Evolutionary conservation across 2,113 vertebrate genomes (phyloP).

Genomic region (Nothocercus julius): DNA sequence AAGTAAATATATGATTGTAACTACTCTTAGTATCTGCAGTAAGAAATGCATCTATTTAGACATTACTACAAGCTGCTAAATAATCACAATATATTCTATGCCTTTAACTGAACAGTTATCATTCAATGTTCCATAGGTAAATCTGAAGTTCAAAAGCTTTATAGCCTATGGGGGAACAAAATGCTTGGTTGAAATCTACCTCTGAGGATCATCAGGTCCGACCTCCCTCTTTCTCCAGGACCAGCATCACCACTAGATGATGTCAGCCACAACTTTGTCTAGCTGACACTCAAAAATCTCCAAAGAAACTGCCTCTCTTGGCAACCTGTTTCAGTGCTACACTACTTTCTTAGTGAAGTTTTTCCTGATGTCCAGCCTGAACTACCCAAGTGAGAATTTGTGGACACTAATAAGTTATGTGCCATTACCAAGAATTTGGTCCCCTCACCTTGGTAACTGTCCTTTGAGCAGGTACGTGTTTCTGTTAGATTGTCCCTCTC

Average conservation of each 20-base stretch:
- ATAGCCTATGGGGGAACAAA: neutral
- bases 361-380: neutral
- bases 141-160: neutral
- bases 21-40: neutral
- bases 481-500: neutral
- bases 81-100: neutral
- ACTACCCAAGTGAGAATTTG: neutral
- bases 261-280: neutral
- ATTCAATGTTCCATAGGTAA: neutral
- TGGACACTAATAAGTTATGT: neutral
- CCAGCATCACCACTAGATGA: neutral
- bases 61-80: neutral
- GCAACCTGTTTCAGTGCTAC: neutral
- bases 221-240: neutral
- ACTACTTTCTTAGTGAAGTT: neutral
- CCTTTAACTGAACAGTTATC: neutral
- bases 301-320: neutral
- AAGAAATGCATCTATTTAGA: neutral
- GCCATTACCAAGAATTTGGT: neutral
- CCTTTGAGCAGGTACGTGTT: neutral
- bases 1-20: neutral
- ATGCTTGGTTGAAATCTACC: neutral
- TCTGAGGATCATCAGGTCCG: neutral
- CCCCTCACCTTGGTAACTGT: neutral
- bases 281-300: neutral